Percentiles rank a stretch among this genome's conserved stretches.
phyloP scores from a whole-genome alignment of 1,140 invertebrate species.

The Chlorops oryzae region DNA sequence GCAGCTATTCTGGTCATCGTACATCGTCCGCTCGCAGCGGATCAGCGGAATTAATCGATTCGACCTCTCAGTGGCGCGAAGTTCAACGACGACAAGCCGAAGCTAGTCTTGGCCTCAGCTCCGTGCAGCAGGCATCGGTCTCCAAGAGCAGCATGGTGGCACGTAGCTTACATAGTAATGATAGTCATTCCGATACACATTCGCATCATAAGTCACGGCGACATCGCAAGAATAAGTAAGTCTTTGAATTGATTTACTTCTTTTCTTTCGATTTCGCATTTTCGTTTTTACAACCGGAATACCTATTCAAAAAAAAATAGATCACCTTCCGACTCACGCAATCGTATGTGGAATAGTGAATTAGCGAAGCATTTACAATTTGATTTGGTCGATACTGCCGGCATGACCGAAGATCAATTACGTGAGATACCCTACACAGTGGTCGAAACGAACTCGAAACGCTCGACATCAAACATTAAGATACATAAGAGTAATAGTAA shows the following conservation, averaged over 20 bases:
- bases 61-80: constrained; percentile 79
- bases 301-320: no score
- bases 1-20: constrained; percentile 49
- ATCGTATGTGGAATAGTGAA: constrained; percentile 62
- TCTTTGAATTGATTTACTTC: constrained; percentile 1
- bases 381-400: constrained; percentile 78
- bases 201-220: constrained; percentile 50
- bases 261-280: background rate
- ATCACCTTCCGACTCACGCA: constrained; percentile 58
- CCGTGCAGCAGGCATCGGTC: constrained; percentile 61
- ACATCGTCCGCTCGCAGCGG: constrained; percentile 43
- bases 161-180: constrained; percentile 50
- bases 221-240: constrained; percentile 62
- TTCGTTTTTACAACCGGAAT: no score
- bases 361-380: constrained; percentile 81
- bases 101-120: constrained; percentile 50
- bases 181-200: constrained; percentile 51
- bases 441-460: constrained; percentile 61
- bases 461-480: constrained; percentile 40
- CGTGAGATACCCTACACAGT: constrained; percentile 89
- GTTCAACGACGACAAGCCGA: constrained; percentile 68
- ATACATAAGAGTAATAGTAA: constrained; percentile 47
- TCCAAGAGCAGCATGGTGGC: constrained; percentile 52
- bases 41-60: constrained; percentile 72
- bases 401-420: constrained; percentile 82